Percentiles rank a stretch among this genome's conserved stretches.
phyloP scores from a whole-genome alignment of 2,797 vertebrate species.

The Miichthys miiuy region DNA sequence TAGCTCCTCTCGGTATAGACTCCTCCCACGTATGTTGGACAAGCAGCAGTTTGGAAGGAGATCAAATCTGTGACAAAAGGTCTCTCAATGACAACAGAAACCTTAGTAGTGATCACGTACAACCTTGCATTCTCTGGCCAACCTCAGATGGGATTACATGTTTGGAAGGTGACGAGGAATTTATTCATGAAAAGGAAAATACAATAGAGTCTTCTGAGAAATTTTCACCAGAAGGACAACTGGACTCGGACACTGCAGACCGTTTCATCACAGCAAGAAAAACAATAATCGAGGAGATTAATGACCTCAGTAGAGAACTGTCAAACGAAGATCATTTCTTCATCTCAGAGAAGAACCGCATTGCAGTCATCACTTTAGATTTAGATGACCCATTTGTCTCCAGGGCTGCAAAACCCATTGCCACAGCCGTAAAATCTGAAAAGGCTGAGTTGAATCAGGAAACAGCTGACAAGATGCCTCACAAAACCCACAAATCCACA shows the following conservation, averaged over 20 bases:
- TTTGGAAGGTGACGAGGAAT: slow-evolving; percentile 33
- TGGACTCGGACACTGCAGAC: slow-evolving; percentile 16
- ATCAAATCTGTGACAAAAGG: slow-evolving; percentile 57
- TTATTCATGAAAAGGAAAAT: slow-evolving; percentile 46
- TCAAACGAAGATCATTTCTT: slow-evolving; percentile 68
- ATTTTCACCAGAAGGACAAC: slow-evolving; percentile 27
- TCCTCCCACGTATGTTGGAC: slow-evolving; percentile 51
- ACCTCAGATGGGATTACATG: slow-evolving; percentile 52
- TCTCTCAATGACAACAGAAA: slow-evolving; percentile 56
- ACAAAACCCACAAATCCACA: slow-evolving; percentile 75
- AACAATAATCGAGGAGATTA: slow-evolving; percentile 48
- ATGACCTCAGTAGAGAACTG: slow-evolving; percentile 64
- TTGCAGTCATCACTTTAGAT: slow-evolving; percentile 80
- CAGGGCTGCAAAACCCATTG: slow-evolving; percentile 33
- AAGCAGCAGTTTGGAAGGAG: slow-evolving; percentile 62
- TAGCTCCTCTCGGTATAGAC: slow-evolving; percentile 70
- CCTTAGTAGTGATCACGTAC: slow-evolving; percentile 45
- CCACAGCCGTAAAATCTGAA: slow-evolving; percentile 5
- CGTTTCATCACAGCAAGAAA: slow-evolving; percentile 30
- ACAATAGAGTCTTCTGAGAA: slow-evolving; percentile 34
- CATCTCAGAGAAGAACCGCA: slow-evolving; percentile 67
- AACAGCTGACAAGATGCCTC: slow-evolving; percentile 75
- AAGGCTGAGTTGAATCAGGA: slow-evolving; percentile 25
- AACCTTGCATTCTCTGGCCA: slow-evolving; percentile 31
- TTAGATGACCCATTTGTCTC: slow-evolving; percentile 69